Conservation (phyloP, 2,888 invertebrate genomes). For the Phania funesta region DNA sequence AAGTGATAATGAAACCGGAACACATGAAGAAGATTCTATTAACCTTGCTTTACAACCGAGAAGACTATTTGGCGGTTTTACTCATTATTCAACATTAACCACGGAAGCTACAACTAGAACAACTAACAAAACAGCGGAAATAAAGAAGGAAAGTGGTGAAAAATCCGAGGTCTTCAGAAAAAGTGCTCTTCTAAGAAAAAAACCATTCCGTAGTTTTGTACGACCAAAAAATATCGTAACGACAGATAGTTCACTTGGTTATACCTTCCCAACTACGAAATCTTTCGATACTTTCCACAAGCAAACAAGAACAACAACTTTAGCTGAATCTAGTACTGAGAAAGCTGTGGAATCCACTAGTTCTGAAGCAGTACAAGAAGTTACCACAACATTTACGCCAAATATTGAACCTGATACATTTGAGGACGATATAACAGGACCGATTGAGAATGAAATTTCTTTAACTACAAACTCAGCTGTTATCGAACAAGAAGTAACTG, state of each 20-base stretch:
- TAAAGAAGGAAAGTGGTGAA: background rate
- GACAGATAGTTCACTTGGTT: background rate
- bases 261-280: background rate
- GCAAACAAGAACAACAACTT: background rate
- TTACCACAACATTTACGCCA: background rate
- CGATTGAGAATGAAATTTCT: background rate
- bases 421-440: background rate
- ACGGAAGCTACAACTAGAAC: background rate
- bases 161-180: background rate
- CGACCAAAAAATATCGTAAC: background rate
- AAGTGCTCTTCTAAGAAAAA: background rate
- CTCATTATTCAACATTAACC: constrained; percentile 13
- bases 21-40: background rate
- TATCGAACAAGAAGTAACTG: background rate
- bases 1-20: background rate
- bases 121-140: background rate
- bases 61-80: constrained; percentile 6
- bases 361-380: background rate
- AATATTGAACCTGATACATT: background rate
- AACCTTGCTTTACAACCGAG: constrained; percentile 40
- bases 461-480: background rate
- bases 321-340: background rate
- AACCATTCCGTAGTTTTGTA: background rate
- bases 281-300: too few relatives aligned
- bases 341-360: background rate